Evolutionary conservation across 2,888 invertebrate species (phyloP), one percentile per base, ranked within the genome.

Genomic region (Dolomedes plantarius): DNA sequence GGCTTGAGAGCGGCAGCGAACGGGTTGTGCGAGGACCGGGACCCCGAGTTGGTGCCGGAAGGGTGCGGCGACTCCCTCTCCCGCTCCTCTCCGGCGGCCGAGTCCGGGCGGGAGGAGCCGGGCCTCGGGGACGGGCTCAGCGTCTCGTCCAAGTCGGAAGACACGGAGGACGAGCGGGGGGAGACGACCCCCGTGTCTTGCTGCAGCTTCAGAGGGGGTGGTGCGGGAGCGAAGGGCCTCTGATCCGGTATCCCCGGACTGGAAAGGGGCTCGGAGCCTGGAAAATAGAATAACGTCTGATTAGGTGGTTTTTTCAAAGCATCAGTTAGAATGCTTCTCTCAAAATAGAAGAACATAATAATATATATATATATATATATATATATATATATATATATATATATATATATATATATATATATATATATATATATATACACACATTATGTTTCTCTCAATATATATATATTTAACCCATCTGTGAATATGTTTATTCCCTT

Each of bases 1-100:
- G 89, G 88, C 46, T 88, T 83, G 16, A 89, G 78, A 2, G 69
- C 81, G 3, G 81, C 80, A 0, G 88, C 89, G 74, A 69, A 88
- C 28, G 87, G 89, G 41, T 89, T 89, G 81, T 76, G 68, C 19
- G 87, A 72, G n/a, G 81, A 56, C 2, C 68, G 67, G 39, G 68
- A 32, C 41, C 56, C 56, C 23, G 41, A 50, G n/a, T 50, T n/a
- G 27, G 74, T n/a, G 9, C 23, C 39, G n/a, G 72, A 41, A 5
- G 73, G 9, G 62, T n/a, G 41, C 5, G 56, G 46, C 31, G 27
- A 27, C 19, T 29, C 50, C n/a, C 7, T 46, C 50, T 19, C 65
- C 32, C 56, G 23, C 7, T 27, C 19, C 13, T 31, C 32, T 46
- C n/a, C 65, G 76, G 72, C 11, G 23, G 50, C 69, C 16, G 78